Base-by-base conservation (phyloP, 2,888 invertebrate species). In the Acanthosepion pharaonis region DNA sequence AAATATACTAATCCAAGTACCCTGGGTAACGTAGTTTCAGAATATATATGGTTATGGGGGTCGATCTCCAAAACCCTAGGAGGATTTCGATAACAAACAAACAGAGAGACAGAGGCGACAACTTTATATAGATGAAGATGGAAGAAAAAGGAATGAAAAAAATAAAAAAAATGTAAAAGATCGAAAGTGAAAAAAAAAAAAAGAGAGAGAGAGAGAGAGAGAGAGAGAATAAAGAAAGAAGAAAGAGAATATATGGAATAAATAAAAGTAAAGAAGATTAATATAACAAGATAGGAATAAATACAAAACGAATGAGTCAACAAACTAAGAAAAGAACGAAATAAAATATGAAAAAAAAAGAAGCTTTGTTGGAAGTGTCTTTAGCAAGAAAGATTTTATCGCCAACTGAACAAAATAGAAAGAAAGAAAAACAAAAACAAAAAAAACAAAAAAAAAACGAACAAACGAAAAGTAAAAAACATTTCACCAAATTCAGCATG, bases 251-350 rank as follows among this genome's bases (percentile, higher is more conserved):
- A 64, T 8, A 64, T 28, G 64, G n/a, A 28, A n/a, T 5, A 64
- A 28, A 5, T 28, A 18, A n/a, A n/a, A 78, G 0, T 4, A 5
- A 0, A n/a, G n/a, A 28, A 9, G 11, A n/a, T 6, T n/a, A 11
- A n/a, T 9, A 15, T 3, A n/a, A 78, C 2, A 11, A 11, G n/a
- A 78, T 9, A 78, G 78, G 6, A 11, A n/a, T 9, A 18, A 28
- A 78, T n/a, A 78, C 9, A 11, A n/a, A 78, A 9, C 6, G n/a
- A 28, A 4, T n/a, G n/a, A n/a, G 28, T 20, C 20, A 53, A 8
- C 25, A 64, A 64, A 64, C 6, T 2, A 64, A 25, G 25, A 64
- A 25, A 64, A 28, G 64, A 64, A 28, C 9, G n/a, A 33, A 78
- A 78, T 78, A 18, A 28, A 78, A 78, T 78, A n/a, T 78, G 33